These are phyloP conservation scores for Drosophila auraria DNA, from an alignment of 1,140 invertebrate species.

Conservation along the genomic window DNA sequence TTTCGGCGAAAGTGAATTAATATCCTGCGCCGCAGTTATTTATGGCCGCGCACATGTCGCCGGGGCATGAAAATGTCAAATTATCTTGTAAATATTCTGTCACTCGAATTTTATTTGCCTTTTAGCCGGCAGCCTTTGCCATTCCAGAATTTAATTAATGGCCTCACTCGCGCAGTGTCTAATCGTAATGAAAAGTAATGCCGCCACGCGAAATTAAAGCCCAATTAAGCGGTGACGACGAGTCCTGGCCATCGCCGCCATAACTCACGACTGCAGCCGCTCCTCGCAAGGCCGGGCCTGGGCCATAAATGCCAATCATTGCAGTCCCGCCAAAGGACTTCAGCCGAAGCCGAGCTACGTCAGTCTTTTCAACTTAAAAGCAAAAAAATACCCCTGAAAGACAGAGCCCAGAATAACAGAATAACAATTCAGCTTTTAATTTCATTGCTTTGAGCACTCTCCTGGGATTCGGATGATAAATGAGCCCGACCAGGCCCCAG, in stretches of 20 bases:
- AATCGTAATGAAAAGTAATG: conserved; percentile 55
- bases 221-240: conserved; percentile 50
- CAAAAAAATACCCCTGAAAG: conserved; percentile 8
- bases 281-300: neutral
- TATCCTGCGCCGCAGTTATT: conserved; percentile 22
- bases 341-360: neutral
- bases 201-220: conserved; percentile 51
- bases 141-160: conserved; percentile 51
- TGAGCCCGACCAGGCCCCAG: conserved; percentile 38
- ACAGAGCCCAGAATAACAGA: conserved; percentile 60
- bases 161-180: conserved; percentile 10
- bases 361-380: neutral
- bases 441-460: conserved; percentile 74
- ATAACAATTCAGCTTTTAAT: conserved; percentile 76
- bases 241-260: conserved; percentile 6
- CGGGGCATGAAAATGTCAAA: conserved; percentile 53
- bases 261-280: conserved; percentile 44
- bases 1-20: conserved; percentile 41
- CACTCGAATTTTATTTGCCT: conserved; percentile 40
- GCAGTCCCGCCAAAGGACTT: conserved; percentile 41
- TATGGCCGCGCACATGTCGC: conserved; percentile 36
- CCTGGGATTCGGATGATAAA: conserved; percentile 70
- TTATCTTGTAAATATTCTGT: conserved; percentile 49
- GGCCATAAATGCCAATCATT: conserved; percentile 69
- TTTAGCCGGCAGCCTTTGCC: neutral